Percentiles rank a stretch among this genome's conserved stretches.
phyloP scores from a whole-genome alignment of 2,113 vertebrate species.

The Oreochromis aureus region DNA sequence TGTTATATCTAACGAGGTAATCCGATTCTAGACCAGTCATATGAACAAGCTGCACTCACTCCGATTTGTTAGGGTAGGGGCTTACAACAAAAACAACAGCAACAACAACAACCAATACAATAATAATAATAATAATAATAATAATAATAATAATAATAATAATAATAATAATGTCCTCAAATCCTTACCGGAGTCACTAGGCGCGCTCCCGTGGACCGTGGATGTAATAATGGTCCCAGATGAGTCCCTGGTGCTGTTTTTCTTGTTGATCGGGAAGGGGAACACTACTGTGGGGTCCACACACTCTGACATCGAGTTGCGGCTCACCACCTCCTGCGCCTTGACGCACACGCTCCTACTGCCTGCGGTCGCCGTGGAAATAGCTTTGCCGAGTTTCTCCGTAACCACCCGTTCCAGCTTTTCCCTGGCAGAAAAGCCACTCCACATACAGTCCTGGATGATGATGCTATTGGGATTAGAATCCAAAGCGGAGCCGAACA shows the following conservation, averaged over 20 bases:
- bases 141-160: neutral
- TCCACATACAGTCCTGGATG: slow-evolving; percentile 99
- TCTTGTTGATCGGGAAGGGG: slow-evolving; percentile 86
- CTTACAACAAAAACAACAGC: neutral
- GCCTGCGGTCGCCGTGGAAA: slow-evolving; percentile 43
- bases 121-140: neutral
- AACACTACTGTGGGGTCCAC: slow-evolving; percentile 90
- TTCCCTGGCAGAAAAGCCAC: slow-evolving; percentile 90
- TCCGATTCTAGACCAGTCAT: slow-evolving; percentile 67
- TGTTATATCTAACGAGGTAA: slow-evolving; percentile 57
- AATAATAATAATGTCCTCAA: neutral
- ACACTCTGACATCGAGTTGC: slow-evolving; percentile 79
- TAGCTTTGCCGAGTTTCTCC: slow-evolving; percentile 86
- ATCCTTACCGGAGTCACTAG: slow-evolving; percentile 86
- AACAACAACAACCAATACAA: neutral
- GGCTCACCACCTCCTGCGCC: slow-evolving; percentile 66
- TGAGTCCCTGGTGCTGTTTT: slow-evolving; percentile 56
- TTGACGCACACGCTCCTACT: slow-evolving; percentile 42
- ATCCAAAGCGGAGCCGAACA: slow-evolving; percentile 78
- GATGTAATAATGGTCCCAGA: slow-evolving; percentile 26
- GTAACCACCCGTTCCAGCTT: slow-evolving; percentile 90
- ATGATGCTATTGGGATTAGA: slow-evolving; percentile 89
- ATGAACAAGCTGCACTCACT: slow-evolving; percentile 61
- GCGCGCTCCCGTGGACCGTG: slow-evolving; percentile 63
- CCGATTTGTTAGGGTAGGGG: neutral